A percentile compares a stretch with the other conserved stretches of the same genome.
These are phyloP conservation scores for Polypterus bichir DNA, from an alignment of 2,113 vertebrate species.

Conservation along the genomic window DNA sequence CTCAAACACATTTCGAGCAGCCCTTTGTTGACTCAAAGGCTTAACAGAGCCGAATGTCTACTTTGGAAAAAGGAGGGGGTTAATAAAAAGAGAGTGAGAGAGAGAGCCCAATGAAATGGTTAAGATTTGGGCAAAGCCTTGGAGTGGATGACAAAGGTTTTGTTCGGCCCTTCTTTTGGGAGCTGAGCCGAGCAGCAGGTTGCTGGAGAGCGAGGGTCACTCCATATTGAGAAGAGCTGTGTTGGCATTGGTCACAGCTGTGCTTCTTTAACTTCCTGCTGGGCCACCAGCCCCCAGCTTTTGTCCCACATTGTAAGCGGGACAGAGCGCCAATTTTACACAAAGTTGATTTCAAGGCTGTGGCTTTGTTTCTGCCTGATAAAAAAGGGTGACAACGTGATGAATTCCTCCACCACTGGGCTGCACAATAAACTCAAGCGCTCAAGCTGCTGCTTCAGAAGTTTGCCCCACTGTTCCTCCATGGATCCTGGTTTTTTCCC, in stretches of 20 bases:
- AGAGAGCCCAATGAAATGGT: conserved; percentile 74
- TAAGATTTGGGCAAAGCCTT: conserved; percentile 60
- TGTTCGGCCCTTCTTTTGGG: conserved; percentile 54
- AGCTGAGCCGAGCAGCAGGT: conserved; percentile 48
- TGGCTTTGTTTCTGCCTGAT: conserved; percentile 52
- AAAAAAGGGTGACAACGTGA: conserved; percentile 40
- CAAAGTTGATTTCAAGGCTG: conserved; percentile 61
- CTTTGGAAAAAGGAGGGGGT: conserved; percentile 13
- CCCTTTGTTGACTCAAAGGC: conserved; percentile 44
- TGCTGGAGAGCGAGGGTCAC: conserved; percentile 60
- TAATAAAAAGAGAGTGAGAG: conserved; percentile 26
- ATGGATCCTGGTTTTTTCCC: conserved; percentile 59
- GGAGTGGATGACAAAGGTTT: conserved; percentile 61
- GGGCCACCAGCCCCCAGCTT: conserved; percentile 70
- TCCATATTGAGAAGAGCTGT: conserved; percentile 68
- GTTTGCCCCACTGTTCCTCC: conserved; percentile 35
- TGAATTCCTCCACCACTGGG: conserved; percentile 50
- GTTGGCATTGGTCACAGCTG: conserved; percentile 79
- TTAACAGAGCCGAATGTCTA: conserved; percentile 18
- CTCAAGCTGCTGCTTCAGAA: conserved; percentile 17
- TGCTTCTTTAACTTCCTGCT: conserved; percentile 49
- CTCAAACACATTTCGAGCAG: conserved; percentile 39
- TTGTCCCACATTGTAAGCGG: conserved; percentile 61
- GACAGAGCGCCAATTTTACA: conserved; percentile 64
- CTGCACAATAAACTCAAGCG: conserved; percentile 29